These are phyloP conservation scores for Rhincodon typus DNA, from an alignment of 2,797 vertebrate genomes.

Conservation along the genomic window DNA sequence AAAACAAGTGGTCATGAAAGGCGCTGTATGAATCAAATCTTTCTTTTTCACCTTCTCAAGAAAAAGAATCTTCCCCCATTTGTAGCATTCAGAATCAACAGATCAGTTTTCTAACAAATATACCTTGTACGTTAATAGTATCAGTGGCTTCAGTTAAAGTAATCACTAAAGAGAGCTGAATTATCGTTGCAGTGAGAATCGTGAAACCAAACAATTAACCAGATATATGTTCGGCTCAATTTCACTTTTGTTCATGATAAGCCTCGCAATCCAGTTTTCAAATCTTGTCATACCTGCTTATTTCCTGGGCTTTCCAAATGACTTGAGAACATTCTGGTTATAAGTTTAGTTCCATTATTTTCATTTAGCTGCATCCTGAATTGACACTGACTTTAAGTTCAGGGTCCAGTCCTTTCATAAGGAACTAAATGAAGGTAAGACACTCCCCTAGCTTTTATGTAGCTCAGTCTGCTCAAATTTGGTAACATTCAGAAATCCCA, in stretches of 20 bases:
- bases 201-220: not conserved
- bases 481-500: not conserved
- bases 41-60: too few species aligned
- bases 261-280: not conserved
- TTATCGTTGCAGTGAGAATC: not conserved
- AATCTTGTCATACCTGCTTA: not conserved
- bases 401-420: not conserved
- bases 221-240: not conserved
- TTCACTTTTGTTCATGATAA: not conserved
- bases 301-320: not conserved
- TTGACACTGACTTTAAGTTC: not conserved
- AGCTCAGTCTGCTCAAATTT: not conserved
- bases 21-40: too few species aligned
- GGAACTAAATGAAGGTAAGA: not conserved
- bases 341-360: not conserved
- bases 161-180: not conserved
- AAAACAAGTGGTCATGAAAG: too few species aligned
- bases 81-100: too few species aligned
- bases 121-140: not conserved
- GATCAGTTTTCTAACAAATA: too few species aligned
- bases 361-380: not conserved
- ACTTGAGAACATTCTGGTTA: not conserved
- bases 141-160: not conserved
- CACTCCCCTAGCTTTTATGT: not conserved
- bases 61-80: too few species aligned